phyloP scores from a whole-genome alignment of 2,888 invertebrate species.

The Torymus auratus region DNA sequence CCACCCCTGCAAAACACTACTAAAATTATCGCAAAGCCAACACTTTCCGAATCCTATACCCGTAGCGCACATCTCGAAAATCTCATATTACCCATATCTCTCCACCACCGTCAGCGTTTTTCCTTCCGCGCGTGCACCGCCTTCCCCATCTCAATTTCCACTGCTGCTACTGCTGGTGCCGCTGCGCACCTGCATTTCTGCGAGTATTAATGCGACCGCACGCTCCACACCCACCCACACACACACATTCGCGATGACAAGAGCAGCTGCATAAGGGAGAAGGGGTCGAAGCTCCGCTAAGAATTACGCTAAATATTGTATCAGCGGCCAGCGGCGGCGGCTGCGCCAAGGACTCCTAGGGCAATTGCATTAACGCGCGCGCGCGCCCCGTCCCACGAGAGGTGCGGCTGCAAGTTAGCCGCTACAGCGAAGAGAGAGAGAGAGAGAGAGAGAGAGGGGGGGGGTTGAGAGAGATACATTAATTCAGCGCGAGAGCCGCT shows the following conservation, averaged over 20 bases:
- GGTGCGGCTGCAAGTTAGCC: slow-evolving; percentile 13
- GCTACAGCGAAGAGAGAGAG: not conserved
- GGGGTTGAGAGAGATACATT: slow-evolving; percentile 39
- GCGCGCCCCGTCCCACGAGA: slow-evolving; percentile 58
- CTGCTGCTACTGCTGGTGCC: too few species aligned
- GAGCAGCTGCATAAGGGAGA: not conserved
- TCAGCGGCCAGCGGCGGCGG: slow-evolving; percentile 59
- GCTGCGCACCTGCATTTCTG: too few species aligned
- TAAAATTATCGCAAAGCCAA: too few species aligned
- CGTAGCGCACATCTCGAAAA: not conserved
- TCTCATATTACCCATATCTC: not conserved
- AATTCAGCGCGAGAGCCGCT: slow-evolving; percentile 33
- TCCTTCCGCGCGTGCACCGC: too few species aligned
- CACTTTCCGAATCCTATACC: not conserved
- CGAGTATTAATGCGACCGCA: too few species aligned
- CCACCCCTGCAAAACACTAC: too few species aligned
- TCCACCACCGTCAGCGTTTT: not conserved
- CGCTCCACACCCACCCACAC: too few species aligned
- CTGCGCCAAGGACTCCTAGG: slow-evolving; percentile 54
- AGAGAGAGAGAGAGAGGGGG: not conserved
- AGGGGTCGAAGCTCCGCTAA: slow-evolving; percentile 60
- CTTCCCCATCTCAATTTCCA: too few species aligned
- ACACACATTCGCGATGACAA: too few species aligned
- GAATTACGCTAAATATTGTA: slow-evolving; percentile 72
- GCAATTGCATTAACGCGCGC: slow-evolving; percentile 66